A percentile compares a stretch with the other conserved stretches of the same genome.
These are phyloP conservation scores for Microcebus griseorufus DNA, from an alignment of 2,113 vertebrate species.

Conservation along the genomic window DNA sequence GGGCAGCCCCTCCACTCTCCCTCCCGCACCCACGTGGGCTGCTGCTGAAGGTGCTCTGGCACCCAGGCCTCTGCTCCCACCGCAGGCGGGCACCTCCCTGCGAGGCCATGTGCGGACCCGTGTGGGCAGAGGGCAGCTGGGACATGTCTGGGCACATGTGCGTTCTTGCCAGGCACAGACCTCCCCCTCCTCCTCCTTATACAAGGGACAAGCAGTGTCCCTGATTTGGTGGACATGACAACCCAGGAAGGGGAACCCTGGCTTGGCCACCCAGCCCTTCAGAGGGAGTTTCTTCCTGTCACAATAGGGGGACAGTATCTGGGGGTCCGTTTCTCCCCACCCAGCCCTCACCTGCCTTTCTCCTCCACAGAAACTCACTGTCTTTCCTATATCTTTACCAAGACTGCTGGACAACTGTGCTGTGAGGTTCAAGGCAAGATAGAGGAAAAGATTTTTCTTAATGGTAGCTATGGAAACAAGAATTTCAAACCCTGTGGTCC, in stretches of 20 bases:
- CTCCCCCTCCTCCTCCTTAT: fast-evolving
- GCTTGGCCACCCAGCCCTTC: too few relatives aligned
- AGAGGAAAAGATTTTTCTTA: too few relatives aligned
- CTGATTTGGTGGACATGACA: too few relatives aligned
- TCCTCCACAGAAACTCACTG: not conserved
- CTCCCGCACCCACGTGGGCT: fast-evolving
- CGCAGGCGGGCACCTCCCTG: not conserved
- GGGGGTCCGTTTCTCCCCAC: fast-evolving
- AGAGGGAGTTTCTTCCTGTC: not conserved
- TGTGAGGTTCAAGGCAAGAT: too few relatives aligned
- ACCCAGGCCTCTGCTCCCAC: not conserved
- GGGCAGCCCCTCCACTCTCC: not conserved
- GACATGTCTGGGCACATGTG: too few relatives aligned
- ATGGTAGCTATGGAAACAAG: too few relatives aligned
- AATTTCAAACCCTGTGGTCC: too few relatives aligned
- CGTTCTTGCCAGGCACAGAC: not conserved
- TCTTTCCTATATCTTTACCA: too few relatives aligned
- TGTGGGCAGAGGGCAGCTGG: too few relatives aligned
- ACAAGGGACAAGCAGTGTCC: not conserved
- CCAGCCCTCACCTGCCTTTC: not conserved
- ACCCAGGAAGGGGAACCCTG: fast-evolving
- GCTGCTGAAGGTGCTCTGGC: not conserved
- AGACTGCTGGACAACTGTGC: too few relatives aligned
- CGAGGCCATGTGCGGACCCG: not conserved
- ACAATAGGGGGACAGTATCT: fast-evolving